Evolutionary conservation across 2,888 invertebrate species (phyloP).

Genomic region (Drosophila mulleri): DNA sequence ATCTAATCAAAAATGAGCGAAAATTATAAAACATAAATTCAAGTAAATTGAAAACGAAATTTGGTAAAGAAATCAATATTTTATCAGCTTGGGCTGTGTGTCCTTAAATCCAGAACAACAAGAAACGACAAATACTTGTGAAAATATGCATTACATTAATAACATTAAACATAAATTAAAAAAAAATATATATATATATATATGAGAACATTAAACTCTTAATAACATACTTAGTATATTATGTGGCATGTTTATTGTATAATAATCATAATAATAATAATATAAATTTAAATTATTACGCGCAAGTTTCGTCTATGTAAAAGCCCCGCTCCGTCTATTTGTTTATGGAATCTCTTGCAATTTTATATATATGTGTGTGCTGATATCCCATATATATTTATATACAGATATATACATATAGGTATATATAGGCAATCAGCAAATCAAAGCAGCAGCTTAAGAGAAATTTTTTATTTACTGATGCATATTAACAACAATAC

Average conservation of each 20-base stretch:
- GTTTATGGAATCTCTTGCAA: conserved; percentile 48
- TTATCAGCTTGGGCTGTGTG: conserved; percentile 42
- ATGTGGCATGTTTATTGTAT: conserved; percentile 54
- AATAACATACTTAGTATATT: conserved; percentile 51
- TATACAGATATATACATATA: neutral
- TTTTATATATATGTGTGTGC: conserved; percentile 13
- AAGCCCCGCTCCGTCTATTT: conserved; percentile 30
- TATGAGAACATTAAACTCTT: conserved; percentile 33
- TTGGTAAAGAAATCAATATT: conserved; percentile 10
- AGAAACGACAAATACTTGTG: conserved; percentile 69
- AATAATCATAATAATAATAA: conserved; percentile 61
- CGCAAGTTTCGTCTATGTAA: conserved; percentile 49
- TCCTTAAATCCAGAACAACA: conserved; percentile 51
- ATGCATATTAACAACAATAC: conserved; percentile 31
- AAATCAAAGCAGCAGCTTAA: conserved; percentile 14
- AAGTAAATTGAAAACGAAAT: conserved; percentile 24
- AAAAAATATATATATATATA: too few relatives aligned
- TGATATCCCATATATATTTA: neutral
- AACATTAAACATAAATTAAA: conserved; percentile 32
- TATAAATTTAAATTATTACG: conserved; percentile 58
- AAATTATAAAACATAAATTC: conserved; percentile 21
- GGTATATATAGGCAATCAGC: neutral
- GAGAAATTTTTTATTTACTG: conserved; percentile 69
- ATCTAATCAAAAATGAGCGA: conserved; percentile 58
- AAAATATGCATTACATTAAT: conserved; percentile 75